Base-by-base conservation (phyloP, 2,888 invertebrate genomes). In the Nomada hirtipes region DNA sequence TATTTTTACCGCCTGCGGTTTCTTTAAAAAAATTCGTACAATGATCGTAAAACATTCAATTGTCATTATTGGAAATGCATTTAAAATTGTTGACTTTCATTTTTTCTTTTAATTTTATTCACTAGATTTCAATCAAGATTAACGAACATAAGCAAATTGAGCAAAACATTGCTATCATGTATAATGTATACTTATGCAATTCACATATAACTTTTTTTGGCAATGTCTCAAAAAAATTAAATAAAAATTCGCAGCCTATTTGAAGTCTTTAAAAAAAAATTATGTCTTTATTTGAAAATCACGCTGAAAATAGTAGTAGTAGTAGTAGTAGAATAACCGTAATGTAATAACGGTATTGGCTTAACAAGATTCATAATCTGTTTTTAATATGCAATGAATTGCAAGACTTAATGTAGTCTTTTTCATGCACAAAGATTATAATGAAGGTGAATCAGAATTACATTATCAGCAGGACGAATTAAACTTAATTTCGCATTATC, bases 1-100 rank as follows among this genome's bases (percentile, higher is more conserved):
- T 75, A 79, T 75, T 67, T 65, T 69, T 26, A 70, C 64, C 74
- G 64, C 65, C 79, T 70, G 79, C 69, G 75, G 75, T 55, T 61
- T 55, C 44, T 63, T 47, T 29, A 52, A 63, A 60, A 67, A 36
- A 36, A 1, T 36, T 55, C 18, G 42, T 53, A 13, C 47, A 4
- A 47, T 23, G 47, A 36, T 15, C 13, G n/a, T 72, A 26, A 4
- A 3, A 59, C 23, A 44, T 29, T 3, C 10, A 36, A 60, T 73
- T 20, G 47, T 29, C 29, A 42, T 47, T 36, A 26, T n/a, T 15
- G 7, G 23, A 68, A 68, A 44, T 10, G 44, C 13, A 36, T 20
- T 36, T 18, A 4, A 29, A 36, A 42, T 23, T 50, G 18, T 4
- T n/a, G 36, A 59, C 23, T 59, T 59, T 47, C 11, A 44, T 26